A percentile compares a stretch with the other conserved stretches of the same genome.
These are phyloP conservation scores for Drosophila kepulauana DNA, from an alignment of 1,140 invertebrate genomes.

Conservation along the genomic window DNA sequence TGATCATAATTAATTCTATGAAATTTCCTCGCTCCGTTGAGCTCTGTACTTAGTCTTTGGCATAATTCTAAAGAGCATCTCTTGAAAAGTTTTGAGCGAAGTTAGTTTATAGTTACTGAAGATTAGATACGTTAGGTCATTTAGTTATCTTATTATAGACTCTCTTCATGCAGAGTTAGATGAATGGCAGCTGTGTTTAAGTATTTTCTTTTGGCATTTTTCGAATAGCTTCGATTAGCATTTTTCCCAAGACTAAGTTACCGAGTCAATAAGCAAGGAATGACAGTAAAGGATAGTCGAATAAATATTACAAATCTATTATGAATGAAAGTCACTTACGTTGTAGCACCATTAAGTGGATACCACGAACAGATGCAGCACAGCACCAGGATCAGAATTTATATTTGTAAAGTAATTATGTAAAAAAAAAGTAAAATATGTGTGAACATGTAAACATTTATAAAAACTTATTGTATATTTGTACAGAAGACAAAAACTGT, in stretches of 20 bases:
- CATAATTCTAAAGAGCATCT: constrained; percentile 22
- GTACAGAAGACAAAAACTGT: constrained; percentile 21
- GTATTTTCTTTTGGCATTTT: constrained; percentile 33
- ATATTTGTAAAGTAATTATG: too few relatives aligned
- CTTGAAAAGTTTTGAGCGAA: not conserved
- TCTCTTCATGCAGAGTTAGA: constrained; percentile 2
- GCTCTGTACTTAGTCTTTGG: constrained; percentile 48
- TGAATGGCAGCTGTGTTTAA: too few relatives aligned
- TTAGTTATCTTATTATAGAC: constrained; percentile 4
- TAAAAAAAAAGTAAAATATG: too few relatives aligned
- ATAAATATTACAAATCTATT: not conserved
- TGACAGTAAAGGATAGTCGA: constrained; percentile 24
- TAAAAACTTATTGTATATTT: constrained; percentile 36
- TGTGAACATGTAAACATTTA: constrained; percentile 25
- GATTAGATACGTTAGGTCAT: constrained; percentile 1
- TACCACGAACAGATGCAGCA: constrained; percentile 93
- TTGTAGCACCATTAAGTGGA: constrained; percentile 91
- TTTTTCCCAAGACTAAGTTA: constrained; percentile 47
- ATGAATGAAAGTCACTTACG: constrained; percentile 84
- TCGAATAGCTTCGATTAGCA: constrained; percentile 21
- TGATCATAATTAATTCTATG: constrained; percentile 31
- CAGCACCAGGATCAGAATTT: constrained; percentile 89
- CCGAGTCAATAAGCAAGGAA: constrained; percentile 47
- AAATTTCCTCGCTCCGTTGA: constrained; percentile 31
- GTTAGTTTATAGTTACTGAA: not conserved